Conservation (phyloP, 1,140 invertebrate species). For the Polyergus mexicanus region DNA sequence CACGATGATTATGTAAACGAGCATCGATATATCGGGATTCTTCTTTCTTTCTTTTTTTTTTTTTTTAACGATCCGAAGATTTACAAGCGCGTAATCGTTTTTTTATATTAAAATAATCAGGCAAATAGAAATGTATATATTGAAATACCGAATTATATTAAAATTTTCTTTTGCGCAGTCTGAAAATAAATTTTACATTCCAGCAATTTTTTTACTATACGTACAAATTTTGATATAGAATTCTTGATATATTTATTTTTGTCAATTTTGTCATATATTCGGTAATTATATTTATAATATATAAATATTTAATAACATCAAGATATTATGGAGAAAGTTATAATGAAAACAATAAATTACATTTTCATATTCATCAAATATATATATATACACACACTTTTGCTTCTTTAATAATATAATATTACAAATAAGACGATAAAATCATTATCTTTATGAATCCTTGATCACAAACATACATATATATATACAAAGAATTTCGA, state of each 20-base stretch:
- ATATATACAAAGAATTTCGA: neutral
- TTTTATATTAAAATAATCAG: constrained; percentile 8
- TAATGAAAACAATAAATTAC: neutral
- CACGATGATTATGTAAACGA: neutral
- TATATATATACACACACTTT: neutral
- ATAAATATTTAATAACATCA: neutral
- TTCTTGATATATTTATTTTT: too few species aligned
- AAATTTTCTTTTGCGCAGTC: neutral
- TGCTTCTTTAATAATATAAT: neutral
- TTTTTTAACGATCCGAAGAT: neutral
- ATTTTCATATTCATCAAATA: neutral
- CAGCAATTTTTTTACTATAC: neutral
- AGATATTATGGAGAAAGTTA: neutral
- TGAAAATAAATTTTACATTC: neutral
- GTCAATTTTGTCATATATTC: too few species aligned
- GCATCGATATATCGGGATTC: neutral
- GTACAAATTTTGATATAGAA: too few species aligned
- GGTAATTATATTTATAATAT: neutral
- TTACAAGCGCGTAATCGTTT: constrained; percentile 12
- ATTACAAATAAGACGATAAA: neutral
- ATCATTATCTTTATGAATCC: constrained; percentile 2
- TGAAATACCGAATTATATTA: neutral
- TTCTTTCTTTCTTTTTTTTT: neutral
- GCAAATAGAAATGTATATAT: neutral
- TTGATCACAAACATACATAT: neutral